These are phyloP conservation scores for Torymus tubicola DNA, from an alignment of 2,888 invertebrate species.

Conservation along the genomic window DNA sequence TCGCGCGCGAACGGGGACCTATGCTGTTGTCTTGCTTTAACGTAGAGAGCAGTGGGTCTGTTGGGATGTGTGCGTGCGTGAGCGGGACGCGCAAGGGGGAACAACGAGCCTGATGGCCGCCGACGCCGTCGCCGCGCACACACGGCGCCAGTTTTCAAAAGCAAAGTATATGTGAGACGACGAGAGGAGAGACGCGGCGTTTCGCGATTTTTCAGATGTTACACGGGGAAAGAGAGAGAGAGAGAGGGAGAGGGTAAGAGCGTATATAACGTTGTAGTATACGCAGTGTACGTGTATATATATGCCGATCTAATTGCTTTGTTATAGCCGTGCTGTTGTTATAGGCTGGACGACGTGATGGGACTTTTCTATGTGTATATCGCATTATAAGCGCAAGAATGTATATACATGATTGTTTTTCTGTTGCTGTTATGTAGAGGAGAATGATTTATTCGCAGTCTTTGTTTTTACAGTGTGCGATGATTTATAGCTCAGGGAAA, in stretches of 20 bases:
- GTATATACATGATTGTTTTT: slow-evolving; percentile 29
- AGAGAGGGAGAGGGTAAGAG: not conserved
- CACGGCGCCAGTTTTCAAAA: slow-evolving; percentile 66
- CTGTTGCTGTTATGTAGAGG: not conserved
- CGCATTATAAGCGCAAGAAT: not conserved
- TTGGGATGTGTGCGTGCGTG: not conserved
- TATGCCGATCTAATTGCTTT: slow-evolving; percentile 57
- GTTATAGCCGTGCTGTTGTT: slow-evolving; percentile 36
- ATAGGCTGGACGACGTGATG: slow-evolving; percentile 9
- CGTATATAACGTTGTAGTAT: not conserved
- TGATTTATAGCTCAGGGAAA: too few species aligned
- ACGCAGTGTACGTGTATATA: slow-evolving; percentile 43
- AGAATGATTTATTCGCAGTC: slow-evolving; percentile 14
- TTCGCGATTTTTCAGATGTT: slow-evolving; percentile 55
- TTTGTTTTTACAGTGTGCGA: too few species aligned
- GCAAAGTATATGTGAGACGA: slow-evolving; percentile 31
- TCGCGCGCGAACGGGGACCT: slow-evolving; percentile 48
- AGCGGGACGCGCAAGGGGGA: slow-evolving; percentile 5
- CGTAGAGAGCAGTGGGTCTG: not conserved
- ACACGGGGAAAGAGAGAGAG: slow-evolving; percentile 1
- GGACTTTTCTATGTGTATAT: slow-evolving; percentile 28
- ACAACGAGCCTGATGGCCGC: slow-evolving; percentile 45
- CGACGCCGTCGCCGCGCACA: slow-evolving; percentile 45
- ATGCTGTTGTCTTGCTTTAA: slow-evolving; percentile 38
- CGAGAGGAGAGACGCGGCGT: slow-evolving; percentile 27